These are phyloP conservation scores for Eupsittula cactorum DNA, from an alignment of 2,113 vertebrate species.

Conservation along the genomic window DNA sequence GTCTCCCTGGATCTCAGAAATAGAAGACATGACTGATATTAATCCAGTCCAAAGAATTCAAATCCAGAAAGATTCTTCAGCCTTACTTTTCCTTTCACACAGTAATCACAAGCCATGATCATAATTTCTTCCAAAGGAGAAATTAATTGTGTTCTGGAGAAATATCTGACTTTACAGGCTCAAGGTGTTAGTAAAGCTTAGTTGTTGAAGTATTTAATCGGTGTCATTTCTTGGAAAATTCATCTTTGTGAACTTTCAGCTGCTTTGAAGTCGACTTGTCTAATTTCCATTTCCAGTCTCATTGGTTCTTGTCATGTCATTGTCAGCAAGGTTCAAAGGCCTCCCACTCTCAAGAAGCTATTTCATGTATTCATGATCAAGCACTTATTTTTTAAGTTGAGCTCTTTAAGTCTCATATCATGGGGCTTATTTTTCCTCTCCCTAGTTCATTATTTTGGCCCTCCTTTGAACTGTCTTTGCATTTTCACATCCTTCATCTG, in stretches of 20 bases:
- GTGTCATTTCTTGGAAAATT: not conserved
- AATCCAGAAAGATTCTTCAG: not conserved
- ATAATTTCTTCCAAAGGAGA: not conserved
- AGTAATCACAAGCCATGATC: not conserved
- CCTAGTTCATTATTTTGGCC: not conserved
- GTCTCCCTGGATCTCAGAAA: not conserved
- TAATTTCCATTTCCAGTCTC: conserved; percentile 38
- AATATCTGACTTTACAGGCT: not conserved
- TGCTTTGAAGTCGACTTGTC: conserved; percentile 16
- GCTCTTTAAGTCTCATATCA: not conserved
- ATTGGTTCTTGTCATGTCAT: conserved; percentile 32
- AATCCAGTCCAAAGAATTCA: not conserved
- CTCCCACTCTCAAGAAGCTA: conserved; percentile 13
- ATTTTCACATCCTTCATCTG: not conserved
- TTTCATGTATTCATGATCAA: conserved; percentile 42
- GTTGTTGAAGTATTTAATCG: not conserved
- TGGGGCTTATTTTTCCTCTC: not conserved
- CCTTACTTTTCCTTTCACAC: not conserved
- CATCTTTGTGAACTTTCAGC: not conserved
- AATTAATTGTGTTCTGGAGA: not conserved
- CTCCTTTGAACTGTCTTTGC: not conserved
- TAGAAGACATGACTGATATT: not conserved
- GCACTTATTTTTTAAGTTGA: not conserved
- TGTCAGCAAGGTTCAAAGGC: conserved; percentile 54
- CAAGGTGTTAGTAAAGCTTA: conserved; percentile 9